A percentile compares a stretch with the other conserved stretches of the same genome.
These are phyloP conservation scores for Eclectus roratus DNA, from an alignment of 2,113 vertebrate genomes.

Conservation along the genomic window DNA sequence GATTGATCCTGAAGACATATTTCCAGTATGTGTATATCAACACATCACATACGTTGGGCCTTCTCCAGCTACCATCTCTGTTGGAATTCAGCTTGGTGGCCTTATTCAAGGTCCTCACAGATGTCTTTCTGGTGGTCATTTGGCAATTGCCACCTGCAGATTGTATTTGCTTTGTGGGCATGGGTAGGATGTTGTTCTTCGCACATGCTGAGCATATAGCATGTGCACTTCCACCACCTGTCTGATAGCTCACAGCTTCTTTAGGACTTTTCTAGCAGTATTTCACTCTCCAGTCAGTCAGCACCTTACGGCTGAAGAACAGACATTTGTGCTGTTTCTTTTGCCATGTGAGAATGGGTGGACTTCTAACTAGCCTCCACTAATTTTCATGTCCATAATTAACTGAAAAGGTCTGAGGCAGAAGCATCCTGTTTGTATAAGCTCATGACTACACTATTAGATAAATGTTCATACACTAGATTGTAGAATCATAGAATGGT, in stretches of 20 bases:
- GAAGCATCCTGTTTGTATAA: neutral
- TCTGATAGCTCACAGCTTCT: neutral
- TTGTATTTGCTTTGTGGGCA: neutral
- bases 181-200: neutral
- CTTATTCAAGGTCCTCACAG: neutral
- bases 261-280: neutral
- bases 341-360: neutral
- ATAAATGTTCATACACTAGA: neutral
- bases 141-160: neutral
- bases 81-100: neutral
- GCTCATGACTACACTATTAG: neutral
- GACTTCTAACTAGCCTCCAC: neutral
- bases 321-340: neutral
- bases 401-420: neutral
- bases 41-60: neutral
- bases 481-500: neutral
- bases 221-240: fast-evolving
- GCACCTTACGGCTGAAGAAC: neutral
- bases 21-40: neutral
- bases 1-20: neutral
- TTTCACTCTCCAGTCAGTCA: neutral
- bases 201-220: neutral
- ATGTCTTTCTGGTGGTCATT: neutral
- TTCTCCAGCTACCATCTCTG: neutral
- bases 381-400: neutral